Evolutionary conservation across 2,888 invertebrate species (phyloP).

Genomic region (Sisyra terminalis): DNA sequence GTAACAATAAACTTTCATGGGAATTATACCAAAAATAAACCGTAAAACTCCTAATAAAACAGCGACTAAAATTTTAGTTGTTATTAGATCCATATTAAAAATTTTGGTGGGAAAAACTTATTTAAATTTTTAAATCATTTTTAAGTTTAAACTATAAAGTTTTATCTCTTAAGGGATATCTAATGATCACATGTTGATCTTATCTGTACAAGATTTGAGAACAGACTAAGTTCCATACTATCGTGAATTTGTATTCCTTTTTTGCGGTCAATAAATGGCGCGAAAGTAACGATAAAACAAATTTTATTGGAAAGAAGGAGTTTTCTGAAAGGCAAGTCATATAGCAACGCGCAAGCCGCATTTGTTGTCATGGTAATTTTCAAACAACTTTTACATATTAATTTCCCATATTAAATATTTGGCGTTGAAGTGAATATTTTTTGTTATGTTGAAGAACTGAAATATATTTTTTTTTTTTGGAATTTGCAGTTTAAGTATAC

Average conservation of each 20-base stretch:
- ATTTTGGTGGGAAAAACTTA: background rate
- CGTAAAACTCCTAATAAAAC: constrained; percentile 28
- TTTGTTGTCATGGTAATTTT: background rate
- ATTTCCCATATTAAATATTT: background rate
- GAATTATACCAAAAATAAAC: constrained; percentile 31
- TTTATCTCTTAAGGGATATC: no score
- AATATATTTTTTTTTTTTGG: background rate
- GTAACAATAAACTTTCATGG: constrained; percentile 28
- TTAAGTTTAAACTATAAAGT: no score
- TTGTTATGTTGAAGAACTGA: background rate
- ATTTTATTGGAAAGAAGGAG: no score
- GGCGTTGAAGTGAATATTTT: background rate
- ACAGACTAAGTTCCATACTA: no score
- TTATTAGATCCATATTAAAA: constrained; percentile 23
- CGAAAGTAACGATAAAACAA: no score
- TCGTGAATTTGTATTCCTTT: no score
- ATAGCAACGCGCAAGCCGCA: background rate
- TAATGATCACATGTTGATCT: no score
- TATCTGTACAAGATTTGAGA: no score
- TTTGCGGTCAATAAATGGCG: no score
- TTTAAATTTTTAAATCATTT: background rate
- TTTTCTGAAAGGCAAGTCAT: no score
- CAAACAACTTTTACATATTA: background rate
- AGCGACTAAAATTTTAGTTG: constrained; percentile 30
- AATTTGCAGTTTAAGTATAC: background rate